Evolutionary conservation across 2,888 invertebrate species (phyloP).

Genomic region (Epinotia bilunana): DNA sequence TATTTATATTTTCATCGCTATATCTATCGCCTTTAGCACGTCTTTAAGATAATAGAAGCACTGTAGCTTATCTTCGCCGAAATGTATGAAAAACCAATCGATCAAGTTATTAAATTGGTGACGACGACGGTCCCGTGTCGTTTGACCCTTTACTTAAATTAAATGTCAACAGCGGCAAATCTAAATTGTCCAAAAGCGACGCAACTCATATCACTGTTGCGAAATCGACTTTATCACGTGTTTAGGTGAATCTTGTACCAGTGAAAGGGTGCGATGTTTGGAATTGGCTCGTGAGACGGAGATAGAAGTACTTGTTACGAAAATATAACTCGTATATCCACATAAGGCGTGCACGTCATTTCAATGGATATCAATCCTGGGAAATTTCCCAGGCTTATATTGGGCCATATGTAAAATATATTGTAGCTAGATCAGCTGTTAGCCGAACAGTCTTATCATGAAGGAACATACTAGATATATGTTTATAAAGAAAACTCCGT

Average conservation of each 20-base stretch:
- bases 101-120: background rate
- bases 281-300: background rate
- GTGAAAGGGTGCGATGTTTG: background rate
- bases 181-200: constrained; percentile 30
- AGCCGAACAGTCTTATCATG: no score
- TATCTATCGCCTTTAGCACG: no score
- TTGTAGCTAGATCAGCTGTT: no score
- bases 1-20: no score
- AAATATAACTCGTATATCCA: background rate
- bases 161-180: constrained; percentile 40
- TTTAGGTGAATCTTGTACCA: background rate
- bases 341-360: no score
- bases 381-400: no score
- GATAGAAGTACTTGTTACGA: background rate
- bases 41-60: no score
- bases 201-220: constrained; percentile 12
- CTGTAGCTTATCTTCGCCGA: no score
- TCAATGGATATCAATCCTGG: no score
- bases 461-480: no score
- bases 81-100: background rate
- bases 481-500: background rate
- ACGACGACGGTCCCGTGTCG: constrained; percentile 4
- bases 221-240: background rate
- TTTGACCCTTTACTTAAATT: constrained; percentile 13
- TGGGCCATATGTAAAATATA: no score